These are phyloP conservation scores for Psilopsiagon aurifrons DNA, from an alignment of 2,113 vertebrate species.

Conservation along the genomic window DNA sequence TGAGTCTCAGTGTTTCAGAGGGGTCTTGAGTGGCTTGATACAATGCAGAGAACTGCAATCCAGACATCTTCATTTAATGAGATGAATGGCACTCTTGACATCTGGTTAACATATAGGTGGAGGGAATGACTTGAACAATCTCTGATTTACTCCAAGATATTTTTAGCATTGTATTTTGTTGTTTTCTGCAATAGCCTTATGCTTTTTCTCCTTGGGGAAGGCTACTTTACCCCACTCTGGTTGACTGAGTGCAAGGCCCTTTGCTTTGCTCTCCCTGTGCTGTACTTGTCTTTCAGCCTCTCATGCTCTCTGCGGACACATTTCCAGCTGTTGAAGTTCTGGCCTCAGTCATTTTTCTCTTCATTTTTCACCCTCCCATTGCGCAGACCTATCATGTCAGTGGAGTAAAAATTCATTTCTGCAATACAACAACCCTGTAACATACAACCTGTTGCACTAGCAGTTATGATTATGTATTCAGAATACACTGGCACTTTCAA, in stretches of 20 bases:
- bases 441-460: not conserved
- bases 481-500: not conserved
- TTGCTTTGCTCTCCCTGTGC: not conserved
- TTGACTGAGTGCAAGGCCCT: not conserved
- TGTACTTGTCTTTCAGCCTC: not conserved
- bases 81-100: not conserved
- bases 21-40: not conserved
- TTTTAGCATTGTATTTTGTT: not conserved
- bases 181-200: not conserved
- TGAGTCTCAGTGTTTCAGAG: not conserved
- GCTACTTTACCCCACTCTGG: not conserved
- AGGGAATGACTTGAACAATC: not conserved
- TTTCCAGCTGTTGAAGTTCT: not conserved
- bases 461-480: not conserved
- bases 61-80: not conserved
- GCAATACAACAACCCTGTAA: accelerated
- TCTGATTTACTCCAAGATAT: not conserved
- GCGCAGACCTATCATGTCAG: not conserved
- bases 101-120: not conserved
- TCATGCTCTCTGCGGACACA: not conserved
- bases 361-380: not conserved
- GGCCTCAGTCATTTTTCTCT: not conserved
- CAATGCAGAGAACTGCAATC: not conserved
- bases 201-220: not conserved
- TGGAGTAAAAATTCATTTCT: not conserved